A percentile compares a stretch with the other conserved stretches of the same genome.
Conservation (phyloP, 1,140 invertebrate genomes). For the Drosophila arawakana region DNA sequence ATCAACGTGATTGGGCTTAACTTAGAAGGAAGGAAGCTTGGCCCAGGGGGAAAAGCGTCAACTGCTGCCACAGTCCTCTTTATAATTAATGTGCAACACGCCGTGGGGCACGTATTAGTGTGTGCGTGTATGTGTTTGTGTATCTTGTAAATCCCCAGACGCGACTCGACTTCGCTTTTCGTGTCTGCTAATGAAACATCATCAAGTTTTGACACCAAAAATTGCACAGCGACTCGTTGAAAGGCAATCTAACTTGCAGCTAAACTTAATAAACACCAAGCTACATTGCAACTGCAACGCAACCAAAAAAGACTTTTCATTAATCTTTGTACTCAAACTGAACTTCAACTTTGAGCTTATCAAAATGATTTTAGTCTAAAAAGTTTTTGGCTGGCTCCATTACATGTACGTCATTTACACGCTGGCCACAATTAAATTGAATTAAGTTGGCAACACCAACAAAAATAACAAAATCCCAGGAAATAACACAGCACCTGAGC, state of each 20-base stretch:
- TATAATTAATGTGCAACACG: slow-evolving; percentile 76
- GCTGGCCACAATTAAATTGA: slow-evolving; percentile 80
- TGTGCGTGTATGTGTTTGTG: slow-evolving; percentile 14
- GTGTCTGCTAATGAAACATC: slow-evolving; percentile 72
- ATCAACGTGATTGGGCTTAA: slow-evolving; percentile 70
- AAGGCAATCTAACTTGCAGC: slow-evolving; percentile 73
- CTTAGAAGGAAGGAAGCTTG: slow-evolving; percentile 19
- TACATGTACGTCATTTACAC: slow-evolving; percentile 67
- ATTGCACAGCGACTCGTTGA: slow-evolving; percentile 43
- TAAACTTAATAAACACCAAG: slow-evolving; percentile 67
- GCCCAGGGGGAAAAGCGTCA: slow-evolving; percentile 21
- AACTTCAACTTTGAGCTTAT: slow-evolving; percentile 60
- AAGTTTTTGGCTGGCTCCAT: slow-evolving; percentile 20
- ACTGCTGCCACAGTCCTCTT: slow-evolving; percentile 56
- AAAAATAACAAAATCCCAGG: slow-evolving; percentile 15
- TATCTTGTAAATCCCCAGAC: slow-evolving; percentile 69
- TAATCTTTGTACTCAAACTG: slow-evolving; percentile 56
- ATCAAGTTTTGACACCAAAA: slow-evolving; percentile 73
- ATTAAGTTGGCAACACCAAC: slow-evolving; percentile 53
- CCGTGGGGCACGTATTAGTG: slow-evolving; percentile 23
- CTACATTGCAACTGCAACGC: slow-evolving; percentile 55
- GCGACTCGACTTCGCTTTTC: slow-evolving; percentile 21
- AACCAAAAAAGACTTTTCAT: slow-evolving; percentile 70
- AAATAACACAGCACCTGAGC: slow-evolving; percentile 62
- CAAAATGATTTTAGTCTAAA: slow-evolving; percentile 34